Evolutionary conservation across 1,140 invertebrate genomes (phyloP).

Genomic region (Nasonia giraulti): DNA sequence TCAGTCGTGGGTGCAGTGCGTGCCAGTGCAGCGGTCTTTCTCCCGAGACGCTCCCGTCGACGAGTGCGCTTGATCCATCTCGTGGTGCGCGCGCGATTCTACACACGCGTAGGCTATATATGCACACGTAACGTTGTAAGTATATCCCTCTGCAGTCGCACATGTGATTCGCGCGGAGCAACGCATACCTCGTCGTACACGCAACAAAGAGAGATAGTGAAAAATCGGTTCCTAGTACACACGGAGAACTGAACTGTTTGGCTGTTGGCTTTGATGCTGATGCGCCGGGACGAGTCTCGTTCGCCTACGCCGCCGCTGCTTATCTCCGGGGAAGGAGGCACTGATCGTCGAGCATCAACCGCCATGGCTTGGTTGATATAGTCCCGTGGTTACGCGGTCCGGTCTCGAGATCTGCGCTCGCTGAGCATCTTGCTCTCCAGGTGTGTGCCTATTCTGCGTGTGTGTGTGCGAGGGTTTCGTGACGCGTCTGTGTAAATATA

Average conservation of each 20-base stretch:
- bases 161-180: background rate
- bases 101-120: background rate
- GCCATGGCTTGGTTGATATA: background rate
- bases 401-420: background rate
- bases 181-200: too few species aligned
- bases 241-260: background rate
- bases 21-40: conserved; percentile 68
- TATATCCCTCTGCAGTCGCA: background rate
- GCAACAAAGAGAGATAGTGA: background rate
- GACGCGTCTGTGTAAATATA: background rate
- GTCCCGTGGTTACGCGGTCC: background rate
- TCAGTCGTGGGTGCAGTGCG: conserved; percentile 74
- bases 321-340: background rate
- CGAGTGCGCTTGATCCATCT: background rate
- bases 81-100: background rate
- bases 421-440: background rate
- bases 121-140: background rate
- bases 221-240: background rate
- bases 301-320: background rate
- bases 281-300: background rate
- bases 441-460: background rate
- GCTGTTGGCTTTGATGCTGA: background rate
- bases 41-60: conserved; percentile 53
- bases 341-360: background rate
- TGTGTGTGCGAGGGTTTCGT: background rate